phyloP scores from a whole-genome alignment of 2,797 vertebrate genomes.

The Artibeus lituratus region DNA sequence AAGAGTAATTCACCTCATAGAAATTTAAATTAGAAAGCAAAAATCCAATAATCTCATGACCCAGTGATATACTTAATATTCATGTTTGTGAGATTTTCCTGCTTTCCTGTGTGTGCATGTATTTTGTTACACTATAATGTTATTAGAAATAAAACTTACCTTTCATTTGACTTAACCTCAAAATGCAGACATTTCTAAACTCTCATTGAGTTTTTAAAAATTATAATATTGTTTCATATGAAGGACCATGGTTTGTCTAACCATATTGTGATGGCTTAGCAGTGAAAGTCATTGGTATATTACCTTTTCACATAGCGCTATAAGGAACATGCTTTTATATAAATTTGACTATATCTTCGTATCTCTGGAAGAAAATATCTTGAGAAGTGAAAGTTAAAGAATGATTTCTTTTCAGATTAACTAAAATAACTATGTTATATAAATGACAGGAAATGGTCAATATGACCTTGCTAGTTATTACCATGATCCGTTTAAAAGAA shows the following conservation, averaged over 20 bases:
- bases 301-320: background rate
- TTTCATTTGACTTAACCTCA: background rate
- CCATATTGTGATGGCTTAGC: background rate
- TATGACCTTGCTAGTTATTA: background rate
- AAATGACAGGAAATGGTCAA: background rate
- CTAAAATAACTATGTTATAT: background rate
- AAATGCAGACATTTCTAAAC: background rate
- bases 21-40: slow-evolving; percentile 33
- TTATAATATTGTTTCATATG: background rate
- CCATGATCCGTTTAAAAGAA: background rate
- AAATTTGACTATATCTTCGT: background rate
- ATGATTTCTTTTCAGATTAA: background rate
- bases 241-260: background rate
- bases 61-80: background rate
- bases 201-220: background rate
- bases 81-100: background rate
- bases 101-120: fast-evolving
- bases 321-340: background rate
- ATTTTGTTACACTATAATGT: background rate
- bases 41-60: background rate
- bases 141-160: background rate
- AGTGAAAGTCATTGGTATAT: background rate
- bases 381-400: background rate
- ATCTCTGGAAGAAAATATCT: background rate
- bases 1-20: background rate